Conservation (phyloP, 2,797 vertebrate genomes). For the Syngnathus acus region DNA sequence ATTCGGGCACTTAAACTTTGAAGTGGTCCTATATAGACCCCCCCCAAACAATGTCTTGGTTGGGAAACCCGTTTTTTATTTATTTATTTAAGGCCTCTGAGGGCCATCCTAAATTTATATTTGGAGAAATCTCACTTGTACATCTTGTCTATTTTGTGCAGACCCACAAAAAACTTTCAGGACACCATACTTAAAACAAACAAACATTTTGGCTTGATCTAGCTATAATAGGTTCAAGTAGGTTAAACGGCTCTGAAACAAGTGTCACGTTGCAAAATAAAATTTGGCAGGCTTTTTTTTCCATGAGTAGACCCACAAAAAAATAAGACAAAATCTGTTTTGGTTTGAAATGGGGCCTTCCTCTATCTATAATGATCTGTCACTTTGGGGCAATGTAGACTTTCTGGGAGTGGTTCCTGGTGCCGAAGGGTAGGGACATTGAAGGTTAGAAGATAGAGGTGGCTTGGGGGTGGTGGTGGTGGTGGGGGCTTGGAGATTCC, state of each 20-base stretch:
- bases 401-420: conserved; percentile 64
- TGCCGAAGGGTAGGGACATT: conserved; percentile 8
- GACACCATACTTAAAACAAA: too few species aligned
- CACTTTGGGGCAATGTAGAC: conserved; percentile 45
- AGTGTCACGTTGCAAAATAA: not conserved
- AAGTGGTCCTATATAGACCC: not conserved
- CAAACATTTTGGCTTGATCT: too few species aligned
- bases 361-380: conserved; percentile 13
- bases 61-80: not conserved
- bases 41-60: not conserved
- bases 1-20: conserved; percentile 12
- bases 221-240: too few species aligned
- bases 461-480: too few species aligned
- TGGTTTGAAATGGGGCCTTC: not conserved
- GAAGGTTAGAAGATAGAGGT: too few species aligned
- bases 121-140: not conserved
- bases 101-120: not conserved
- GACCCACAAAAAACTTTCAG: too few species aligned
- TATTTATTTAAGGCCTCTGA: not conserved
- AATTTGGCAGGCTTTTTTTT: not conserved
- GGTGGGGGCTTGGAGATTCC: conserved; percentile 42
- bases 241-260: not conserved
- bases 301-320: too few species aligned
- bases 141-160: not conserved
- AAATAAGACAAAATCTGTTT: too few species aligned